These are phyloP conservation scores for Mesocentrotus franciscanus DNA, from an alignment of 53 echinoderm and acorn worm species.

Conservation along the genomic window DNA sequence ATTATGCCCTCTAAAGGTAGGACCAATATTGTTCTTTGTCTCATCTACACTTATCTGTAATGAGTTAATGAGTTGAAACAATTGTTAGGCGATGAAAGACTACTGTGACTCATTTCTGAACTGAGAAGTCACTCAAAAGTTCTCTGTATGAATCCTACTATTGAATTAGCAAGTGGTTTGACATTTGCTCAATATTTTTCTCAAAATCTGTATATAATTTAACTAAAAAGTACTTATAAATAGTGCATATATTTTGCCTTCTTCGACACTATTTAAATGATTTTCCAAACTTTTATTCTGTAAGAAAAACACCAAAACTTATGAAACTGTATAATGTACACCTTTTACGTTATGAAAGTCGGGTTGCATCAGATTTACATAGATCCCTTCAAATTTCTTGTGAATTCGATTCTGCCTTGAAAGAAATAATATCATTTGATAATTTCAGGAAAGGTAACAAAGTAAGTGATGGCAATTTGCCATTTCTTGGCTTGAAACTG, in stretches of 20 bases:
- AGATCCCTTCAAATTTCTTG: not conserved
- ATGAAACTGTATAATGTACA: not conserved
- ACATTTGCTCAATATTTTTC: not conserved
- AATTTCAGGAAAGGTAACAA: not conserved
- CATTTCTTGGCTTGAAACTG: not conserved
- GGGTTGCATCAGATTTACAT: not conserved
- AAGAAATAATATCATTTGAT: not conserved
- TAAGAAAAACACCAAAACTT: not conserved
- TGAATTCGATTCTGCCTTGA: not conserved
- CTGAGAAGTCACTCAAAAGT: conserved; percentile 7
- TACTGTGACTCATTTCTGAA: conserved; percentile 2
- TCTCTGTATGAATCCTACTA: conserved; percentile 5
- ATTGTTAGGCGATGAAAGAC: conserved; percentile 47
- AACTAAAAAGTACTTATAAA: not conserved
- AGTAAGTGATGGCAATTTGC: not conserved
- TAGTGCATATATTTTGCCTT: not conserved
- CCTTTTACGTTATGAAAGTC: not conserved
- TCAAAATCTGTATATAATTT: not conserved
- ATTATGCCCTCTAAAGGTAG: conserved; percentile 56
- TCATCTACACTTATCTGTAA: conserved; percentile 9
- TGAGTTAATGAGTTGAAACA: conserved; percentile 20
- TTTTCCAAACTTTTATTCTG: not conserved
- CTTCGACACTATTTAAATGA: not conserved
- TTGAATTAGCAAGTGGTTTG: not conserved
- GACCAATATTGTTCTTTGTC: conserved; percentile 42